Evolutionary conservation across 2,113 vertebrate species (phyloP).

Genomic region (Triplophysa tibetana): DNA sequence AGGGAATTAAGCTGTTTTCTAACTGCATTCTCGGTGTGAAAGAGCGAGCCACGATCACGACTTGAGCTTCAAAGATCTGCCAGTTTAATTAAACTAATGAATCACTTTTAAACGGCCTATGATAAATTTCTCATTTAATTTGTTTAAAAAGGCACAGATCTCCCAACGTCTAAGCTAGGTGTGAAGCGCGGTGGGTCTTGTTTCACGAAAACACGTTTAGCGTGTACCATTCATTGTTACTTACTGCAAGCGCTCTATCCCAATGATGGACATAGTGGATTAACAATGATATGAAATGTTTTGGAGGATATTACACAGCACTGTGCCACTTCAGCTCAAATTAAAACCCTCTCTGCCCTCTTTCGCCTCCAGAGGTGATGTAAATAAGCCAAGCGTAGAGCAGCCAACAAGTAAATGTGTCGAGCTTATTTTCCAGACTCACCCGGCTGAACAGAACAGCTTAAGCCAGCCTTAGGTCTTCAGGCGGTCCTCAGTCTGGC

Average conservation of each 20-base stretch:
- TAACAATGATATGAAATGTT: slow-evolving; percentile 40
- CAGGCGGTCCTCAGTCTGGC: no score
- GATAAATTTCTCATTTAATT: no score
- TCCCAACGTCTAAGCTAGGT: background rate
- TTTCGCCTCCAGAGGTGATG: slow-evolving; percentile 16
- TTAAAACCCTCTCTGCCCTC: slow-evolving; percentile 37
- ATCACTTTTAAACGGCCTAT: background rate
- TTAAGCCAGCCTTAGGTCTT: no score
- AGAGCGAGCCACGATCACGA: slow-evolving; percentile 19
- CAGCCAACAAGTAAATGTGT: slow-evolving; percentile 11
- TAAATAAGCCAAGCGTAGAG: slow-evolving; percentile 36
- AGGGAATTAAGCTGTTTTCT: slow-evolving; percentile 37
- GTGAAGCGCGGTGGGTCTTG: background rate
- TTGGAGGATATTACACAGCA: slow-evolving; percentile 30
- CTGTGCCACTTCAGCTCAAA: slow-evolving; percentile 27
- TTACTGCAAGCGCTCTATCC: slow-evolving; percentile 27
- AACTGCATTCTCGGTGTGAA: slow-evolving; percentile 18
- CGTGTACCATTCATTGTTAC: background rate
- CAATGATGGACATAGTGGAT: slow-evolving; percentile 37
- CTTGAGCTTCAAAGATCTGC: background rate
- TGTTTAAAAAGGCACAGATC: background rate
- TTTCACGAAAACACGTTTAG: background rate
- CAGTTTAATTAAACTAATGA: slow-evolving; percentile 2
- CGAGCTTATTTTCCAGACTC: background rate
- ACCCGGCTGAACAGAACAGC: no score